Evolutionary conservation across 2,888 invertebrate genomes (phyloP).

Genomic region (Chrysina gloriosa): DNA sequence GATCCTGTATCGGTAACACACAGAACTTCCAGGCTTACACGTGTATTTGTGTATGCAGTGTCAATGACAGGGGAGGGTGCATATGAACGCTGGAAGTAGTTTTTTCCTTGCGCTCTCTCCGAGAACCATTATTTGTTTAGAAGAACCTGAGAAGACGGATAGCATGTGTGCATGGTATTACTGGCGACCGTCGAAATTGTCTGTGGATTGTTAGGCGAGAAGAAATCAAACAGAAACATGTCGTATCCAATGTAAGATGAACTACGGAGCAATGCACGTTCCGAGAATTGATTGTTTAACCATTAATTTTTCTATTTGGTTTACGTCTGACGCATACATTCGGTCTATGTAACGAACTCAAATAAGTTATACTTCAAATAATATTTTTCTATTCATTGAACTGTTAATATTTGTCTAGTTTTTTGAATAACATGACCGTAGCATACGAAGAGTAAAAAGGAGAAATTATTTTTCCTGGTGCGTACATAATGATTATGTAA

Average conservation of each 20-base stretch:
- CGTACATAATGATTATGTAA: too few relatives aligned
- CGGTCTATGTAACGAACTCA: not conserved
- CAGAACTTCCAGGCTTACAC: conserved; percentile 19
- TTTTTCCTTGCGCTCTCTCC: conserved; percentile 14
- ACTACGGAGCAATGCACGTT: not conserved
- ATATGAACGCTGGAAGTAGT: conserved; percentile 2
- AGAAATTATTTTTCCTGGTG: too few relatives aligned
- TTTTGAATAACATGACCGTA: not conserved
- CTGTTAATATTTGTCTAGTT: not conserved
- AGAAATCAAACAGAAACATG: conserved; percentile 17
- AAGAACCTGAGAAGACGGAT: conserved; percentile 24
- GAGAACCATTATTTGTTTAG: conserved; percentile 23
- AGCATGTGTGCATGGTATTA: conserved; percentile 3
- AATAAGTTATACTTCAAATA: conserved; percentile 14
- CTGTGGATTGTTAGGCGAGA: conserved; percentile 8
- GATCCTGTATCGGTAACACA: conserved; percentile 17
- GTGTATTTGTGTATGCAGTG: conserved; percentile 18
- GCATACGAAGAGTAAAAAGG: not conserved
- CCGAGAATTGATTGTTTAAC: conserved; percentile 19
- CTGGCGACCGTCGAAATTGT: conserved; percentile 22
- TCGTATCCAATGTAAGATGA: not conserved
- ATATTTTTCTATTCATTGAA: conserved; percentile 22
- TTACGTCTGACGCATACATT: conserved; percentile 3
- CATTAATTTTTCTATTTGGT: not conserved
- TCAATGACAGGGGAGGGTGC: conserved; percentile 31